Base-by-base conservation (phyloP, 2,113 vertebrate genomes). In the Archilochus colubris region DNA sequence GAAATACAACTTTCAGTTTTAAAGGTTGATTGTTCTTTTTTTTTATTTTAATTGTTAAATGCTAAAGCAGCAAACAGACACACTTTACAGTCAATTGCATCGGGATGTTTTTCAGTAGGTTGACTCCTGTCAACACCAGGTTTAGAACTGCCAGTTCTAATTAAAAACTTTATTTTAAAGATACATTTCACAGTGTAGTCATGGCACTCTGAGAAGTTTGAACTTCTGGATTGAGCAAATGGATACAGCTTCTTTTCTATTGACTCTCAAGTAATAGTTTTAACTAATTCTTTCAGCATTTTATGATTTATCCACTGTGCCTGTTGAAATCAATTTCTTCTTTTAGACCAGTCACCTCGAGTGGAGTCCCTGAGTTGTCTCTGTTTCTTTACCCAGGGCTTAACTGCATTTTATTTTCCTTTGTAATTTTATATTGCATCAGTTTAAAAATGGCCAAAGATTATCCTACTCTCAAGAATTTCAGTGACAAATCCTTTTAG, bases 101-200 rank as follows among this genome's bases (percentile, higher is more conserved):
- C 0, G 4, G 87, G 88, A 75, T 96, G 62, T 89, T 93, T 95
- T 96, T 94, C 73, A 70, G 93, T 59, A 94, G 88, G 76, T 44
- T 93, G 75, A 69, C 75, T 86, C 28, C 88, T 96, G 94, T 94
- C 96, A 97, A 94, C 73, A 94, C 82, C 76, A 95, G 87, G 88
- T 95, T 97, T 83, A 92, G 96, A 93, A 94, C 86, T 96, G 94
- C 93, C 94, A 97, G 79, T 95, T 96, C 96, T 96, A 95, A 95
- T 97, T 97, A 95, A 96, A 96, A 96, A 96, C 69, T 95, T 95
- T 93, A 95, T 92, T 94, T 96, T 94, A 97, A 96, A 97, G 95
- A 96, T 96, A 94, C 48, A 84, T 93, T 96, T 96, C 91, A 96
- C 94, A 88, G 78, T 96, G 94, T 96, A 82, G 95, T 96, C 91